Percentiles rank a stretch among this genome's conserved stretches.
Evolutionary conservation across 2,888 invertebrate genomes (phyloP).

Genomic region (Trichacis sp.): DNA sequence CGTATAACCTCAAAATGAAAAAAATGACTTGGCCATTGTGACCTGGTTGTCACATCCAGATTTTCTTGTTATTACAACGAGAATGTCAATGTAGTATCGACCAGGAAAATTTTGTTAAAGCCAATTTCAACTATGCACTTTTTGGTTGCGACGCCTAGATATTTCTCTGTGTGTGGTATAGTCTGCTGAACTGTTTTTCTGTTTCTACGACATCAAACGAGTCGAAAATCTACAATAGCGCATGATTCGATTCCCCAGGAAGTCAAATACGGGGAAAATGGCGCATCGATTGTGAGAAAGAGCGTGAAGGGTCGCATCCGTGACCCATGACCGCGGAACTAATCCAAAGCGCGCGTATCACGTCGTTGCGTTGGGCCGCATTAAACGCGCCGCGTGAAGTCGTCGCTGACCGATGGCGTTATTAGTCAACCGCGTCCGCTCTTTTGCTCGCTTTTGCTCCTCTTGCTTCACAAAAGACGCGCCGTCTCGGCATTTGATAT

Average conservation of each 20-base stretch:
- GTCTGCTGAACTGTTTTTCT: too few relatives aligned
- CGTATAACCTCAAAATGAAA: too few relatives aligned
- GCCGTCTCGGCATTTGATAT: conserved; percentile 17
- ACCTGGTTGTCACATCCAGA: too few relatives aligned
- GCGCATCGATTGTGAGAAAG: background rate
- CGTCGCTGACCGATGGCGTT: conserved; percentile 64
- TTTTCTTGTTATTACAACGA: too few relatives aligned
- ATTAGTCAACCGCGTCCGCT: conserved; percentile 57
- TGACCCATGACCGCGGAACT: conserved; percentile 60
- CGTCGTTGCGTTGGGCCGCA: conserved; percentile 58
- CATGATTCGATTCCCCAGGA: conserved; percentile 9
- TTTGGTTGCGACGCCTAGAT: too few relatives aligned
- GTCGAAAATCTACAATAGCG: background rate
- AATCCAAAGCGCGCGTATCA: conserved; percentile 64
- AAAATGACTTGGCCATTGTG: too few relatives aligned
- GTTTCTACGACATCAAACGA: background rate
- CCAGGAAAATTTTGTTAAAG: too few relatives aligned
- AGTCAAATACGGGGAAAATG: background rate
- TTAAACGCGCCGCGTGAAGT: conserved; percentile 59
- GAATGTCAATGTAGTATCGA: too few relatives aligned
- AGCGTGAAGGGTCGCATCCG: conserved; percentile 37
- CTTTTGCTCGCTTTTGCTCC: too few relatives aligned
- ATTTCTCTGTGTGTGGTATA: too few relatives aligned
- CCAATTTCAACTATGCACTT: too few relatives aligned
- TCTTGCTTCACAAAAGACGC: conserved; percentile 9